Evolutionary conservation across 2,888 invertebrate genomes (phyloP).

Genomic region (Dryocosmus kuriphilus): DNA sequence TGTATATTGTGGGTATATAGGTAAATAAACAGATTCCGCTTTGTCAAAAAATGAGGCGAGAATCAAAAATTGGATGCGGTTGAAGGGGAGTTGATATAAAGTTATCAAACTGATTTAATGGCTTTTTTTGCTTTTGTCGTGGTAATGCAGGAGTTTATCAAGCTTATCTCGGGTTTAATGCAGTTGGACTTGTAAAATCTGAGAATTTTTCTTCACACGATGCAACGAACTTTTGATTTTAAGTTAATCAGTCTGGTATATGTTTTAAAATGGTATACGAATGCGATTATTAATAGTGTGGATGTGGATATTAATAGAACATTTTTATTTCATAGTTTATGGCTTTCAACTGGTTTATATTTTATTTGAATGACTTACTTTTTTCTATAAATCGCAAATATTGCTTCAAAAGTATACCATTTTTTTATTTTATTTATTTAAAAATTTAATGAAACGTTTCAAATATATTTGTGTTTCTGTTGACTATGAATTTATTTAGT

Average conservation of each 20-base stretch:
- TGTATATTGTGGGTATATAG: background rate
- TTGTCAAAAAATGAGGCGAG: background rate
- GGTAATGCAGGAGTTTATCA: background rate
- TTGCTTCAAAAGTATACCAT: too few species aligned
- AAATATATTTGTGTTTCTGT: too few species aligned
- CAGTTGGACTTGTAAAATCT: background rate
- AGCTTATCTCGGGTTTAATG: background rate
- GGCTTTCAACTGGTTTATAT: too few species aligned
- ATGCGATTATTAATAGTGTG: too few species aligned
- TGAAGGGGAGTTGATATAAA: background rate
- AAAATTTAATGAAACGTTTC: too few species aligned
- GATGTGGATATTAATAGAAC: too few species aligned
- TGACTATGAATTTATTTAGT: too few species aligned
- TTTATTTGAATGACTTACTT: too few species aligned
- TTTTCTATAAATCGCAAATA: too few species aligned
- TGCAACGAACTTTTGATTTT: background rate
- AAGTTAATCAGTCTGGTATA: background rate
- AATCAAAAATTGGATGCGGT: background rate
- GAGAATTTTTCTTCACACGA: background rate
- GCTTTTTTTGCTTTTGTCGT: background rate
- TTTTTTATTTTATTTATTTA: too few species aligned
- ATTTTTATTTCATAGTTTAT: too few species aligned
- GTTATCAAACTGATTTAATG: background rate
- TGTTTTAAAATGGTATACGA: background rate
- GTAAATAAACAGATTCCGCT: background rate